Evolutionary conservation across 2,113 vertebrate species (phyloP), one percentile per base, ranked within the genome.

Genomic region (Nestor notabilis): DNA sequence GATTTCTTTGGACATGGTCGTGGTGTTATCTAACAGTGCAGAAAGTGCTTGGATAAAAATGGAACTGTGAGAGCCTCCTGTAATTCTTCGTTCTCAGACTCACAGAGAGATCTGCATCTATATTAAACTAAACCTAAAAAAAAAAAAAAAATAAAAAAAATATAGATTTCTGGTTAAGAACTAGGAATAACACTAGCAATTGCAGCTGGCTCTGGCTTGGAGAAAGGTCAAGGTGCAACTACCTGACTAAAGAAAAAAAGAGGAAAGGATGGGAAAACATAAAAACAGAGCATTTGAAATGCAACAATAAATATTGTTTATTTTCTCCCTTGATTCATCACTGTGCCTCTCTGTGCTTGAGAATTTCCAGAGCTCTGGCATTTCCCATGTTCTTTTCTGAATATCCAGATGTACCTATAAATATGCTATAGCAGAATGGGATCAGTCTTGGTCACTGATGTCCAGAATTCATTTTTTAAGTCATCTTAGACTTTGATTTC

Each of bases 121-220:
- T 9, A 16, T 35, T 37, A 53, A 41, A 50, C 43, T 27, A 4
- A 31, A 29, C 18, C 15, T 20, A 23, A 17, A 35, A 10, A 3
- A 25, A 28, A 37, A 15, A 4, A 21, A 28, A 9, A 27, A 11
- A 17, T 25, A 14, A 19, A 6, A 7, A 20, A 3, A 0, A 11
- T 4, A 28, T 33, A 46, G 13, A 14, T 52, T n/a, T 71, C 7
- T 29, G 5, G 5, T 52, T 60, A 77, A 8, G 5, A 75, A 74
- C 12, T 37, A 19, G 28, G 5, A 35, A 55, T n/a, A n/a, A n/a
- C n/a, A 33, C 41, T 33, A 69, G 23, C 19, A 46, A 47, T 25
- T 16, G 10, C 5, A 16, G 4, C 16, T 75, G 13, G 11, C 3
- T 77, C 28, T 23, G 49, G 17, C 11, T 5, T 55, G n/a, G n/a